Percentiles rank a stretch among this genome's conserved stretches.
phyloP scores from a whole-genome alignment of 2,888 invertebrate genomes.

The Lasiommata megera region DNA sequence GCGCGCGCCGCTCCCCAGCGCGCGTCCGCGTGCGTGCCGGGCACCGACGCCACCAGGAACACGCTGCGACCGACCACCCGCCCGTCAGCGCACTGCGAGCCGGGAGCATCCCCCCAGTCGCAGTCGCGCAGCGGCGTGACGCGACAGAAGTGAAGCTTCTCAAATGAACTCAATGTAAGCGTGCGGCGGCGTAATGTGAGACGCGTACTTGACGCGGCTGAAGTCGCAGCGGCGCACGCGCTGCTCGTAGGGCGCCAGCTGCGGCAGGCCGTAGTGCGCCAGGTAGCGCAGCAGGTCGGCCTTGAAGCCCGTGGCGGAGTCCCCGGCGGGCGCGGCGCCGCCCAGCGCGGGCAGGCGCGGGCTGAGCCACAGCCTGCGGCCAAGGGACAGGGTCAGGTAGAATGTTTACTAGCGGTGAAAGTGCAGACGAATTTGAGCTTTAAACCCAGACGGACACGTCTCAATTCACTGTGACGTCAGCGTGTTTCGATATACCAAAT shows the following conservation, averaged over 20 bases:
- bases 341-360: conserved; percentile 86
- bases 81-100: no score
- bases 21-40: conserved; percentile 87
- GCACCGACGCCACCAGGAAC: conserved; percentile 91
- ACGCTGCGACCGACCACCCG: conserved; percentile 85
- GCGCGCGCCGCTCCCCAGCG: conserved; percentile 85
- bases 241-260: conserved; percentile 87
- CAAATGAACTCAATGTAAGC: no score
- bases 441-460: no score
- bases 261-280: conserved; percentile 85
- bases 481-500: no score
- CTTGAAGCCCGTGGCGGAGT: conserved; percentile 93
- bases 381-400: no score
- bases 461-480: no score
- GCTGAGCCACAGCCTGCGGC: conserved; percentile 93
- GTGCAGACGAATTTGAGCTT: no score
- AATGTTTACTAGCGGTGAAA: no score
- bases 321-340: conserved; percentile 82
- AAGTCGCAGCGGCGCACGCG: conserved; percentile 90
- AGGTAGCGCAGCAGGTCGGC: conserved; percentile 88
- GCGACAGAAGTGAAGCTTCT: no score
- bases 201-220: conserved; percentile 88
- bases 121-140: no score
- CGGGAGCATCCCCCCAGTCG: no score
- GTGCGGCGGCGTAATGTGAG: no score